phyloP scores from a whole-genome alignment of 2,113 vertebrate species.

The Tachycineta bicolor region DNA sequence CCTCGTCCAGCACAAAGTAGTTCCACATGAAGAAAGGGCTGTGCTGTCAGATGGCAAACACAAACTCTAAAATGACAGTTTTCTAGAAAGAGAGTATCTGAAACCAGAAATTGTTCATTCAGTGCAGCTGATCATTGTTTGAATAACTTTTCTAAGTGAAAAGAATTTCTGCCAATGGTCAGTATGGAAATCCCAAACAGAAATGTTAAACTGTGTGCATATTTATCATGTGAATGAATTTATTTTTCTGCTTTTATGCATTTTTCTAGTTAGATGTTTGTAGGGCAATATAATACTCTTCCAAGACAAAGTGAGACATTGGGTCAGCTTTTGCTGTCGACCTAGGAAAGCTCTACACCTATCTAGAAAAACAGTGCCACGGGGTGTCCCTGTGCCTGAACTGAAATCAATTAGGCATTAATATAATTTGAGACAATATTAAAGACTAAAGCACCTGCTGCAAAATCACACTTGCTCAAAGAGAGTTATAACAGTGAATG shows the following conservation, averaged over 20 bases:
- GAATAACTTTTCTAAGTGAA: neutral
- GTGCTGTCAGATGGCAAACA: neutral
- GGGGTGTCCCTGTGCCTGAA: neutral
- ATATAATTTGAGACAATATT: neutral
- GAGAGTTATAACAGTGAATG: neutral
- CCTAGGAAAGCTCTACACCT: neutral
- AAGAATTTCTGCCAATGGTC: neutral
- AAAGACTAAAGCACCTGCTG: neutral
- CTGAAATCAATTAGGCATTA: neutral
- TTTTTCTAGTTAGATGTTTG: neutral
- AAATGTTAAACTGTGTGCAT: neutral
- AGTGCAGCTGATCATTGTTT: neutral
- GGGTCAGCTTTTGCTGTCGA: neutral
- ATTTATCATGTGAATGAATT: neutral
- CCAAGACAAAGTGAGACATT: neutral
- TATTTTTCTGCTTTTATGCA: neutral
- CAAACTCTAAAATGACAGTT: neutral
- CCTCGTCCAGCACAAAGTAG: neutral
- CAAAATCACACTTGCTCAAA: neutral
- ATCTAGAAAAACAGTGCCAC: neutral
- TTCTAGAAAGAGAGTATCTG: neutral
- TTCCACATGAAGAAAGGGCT: neutral
- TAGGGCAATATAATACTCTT: neutral
- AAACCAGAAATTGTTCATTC: neutral
- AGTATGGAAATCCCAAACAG: neutral